These are phyloP conservation scores for Hexactinellida sp. DNA, from an alignment of 37 sponge, comb jelly and placozoan genomes.

Conservation along the genomic window DNA sequence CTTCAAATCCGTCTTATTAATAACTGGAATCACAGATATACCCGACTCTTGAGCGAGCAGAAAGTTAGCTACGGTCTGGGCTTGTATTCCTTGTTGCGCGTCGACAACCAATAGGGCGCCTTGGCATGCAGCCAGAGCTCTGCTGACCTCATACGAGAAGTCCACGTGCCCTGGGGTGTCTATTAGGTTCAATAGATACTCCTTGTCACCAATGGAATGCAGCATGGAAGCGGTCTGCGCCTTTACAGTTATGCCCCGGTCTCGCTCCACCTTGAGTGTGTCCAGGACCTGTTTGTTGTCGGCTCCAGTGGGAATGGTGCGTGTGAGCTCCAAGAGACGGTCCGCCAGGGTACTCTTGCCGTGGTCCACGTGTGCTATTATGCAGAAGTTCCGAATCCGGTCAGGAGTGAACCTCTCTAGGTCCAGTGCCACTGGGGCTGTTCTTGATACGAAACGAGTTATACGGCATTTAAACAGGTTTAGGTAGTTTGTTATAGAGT, in stretches of 20 bases:
- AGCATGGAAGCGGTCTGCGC: constrained; percentile 40
- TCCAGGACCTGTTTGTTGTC: constrained; percentile 68
- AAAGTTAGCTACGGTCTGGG: constrained; percentile 88
- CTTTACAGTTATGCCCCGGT: constrained; percentile 94
- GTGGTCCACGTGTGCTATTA: constrained; percentile 93
- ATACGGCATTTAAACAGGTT: too few relatives aligned
- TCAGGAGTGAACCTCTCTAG: constrained; percentile 19
- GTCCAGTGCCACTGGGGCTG: not conserved
- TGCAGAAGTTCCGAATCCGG: constrained; percentile 75
- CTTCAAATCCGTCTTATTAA: constrained; percentile 81
- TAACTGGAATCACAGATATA: constrained; percentile 60
- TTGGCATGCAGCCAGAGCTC: constrained; percentile 81
- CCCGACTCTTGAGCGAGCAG: constrained; percentile 52
- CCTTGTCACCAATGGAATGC: constrained; percentile 23
- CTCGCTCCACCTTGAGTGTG: constrained; percentile 78
- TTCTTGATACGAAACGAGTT: not conserved
- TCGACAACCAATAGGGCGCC: constrained; percentile 84
- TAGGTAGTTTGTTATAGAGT: too few relatives aligned
- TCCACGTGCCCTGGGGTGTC: constrained; percentile 98
- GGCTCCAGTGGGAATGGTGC: constrained; percentile 18
- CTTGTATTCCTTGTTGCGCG: constrained; percentile 90
- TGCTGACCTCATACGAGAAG: constrained; percentile 85
- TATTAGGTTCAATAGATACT: constrained; percentile 78
- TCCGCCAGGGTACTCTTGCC: constrained; percentile 98
- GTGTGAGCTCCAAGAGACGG: constrained; percentile 75